These are phyloP conservation scores for Coturnix japonica DNA, from an alignment of 2,113 vertebrate genomes.

Conservation along the genomic window DNA sequence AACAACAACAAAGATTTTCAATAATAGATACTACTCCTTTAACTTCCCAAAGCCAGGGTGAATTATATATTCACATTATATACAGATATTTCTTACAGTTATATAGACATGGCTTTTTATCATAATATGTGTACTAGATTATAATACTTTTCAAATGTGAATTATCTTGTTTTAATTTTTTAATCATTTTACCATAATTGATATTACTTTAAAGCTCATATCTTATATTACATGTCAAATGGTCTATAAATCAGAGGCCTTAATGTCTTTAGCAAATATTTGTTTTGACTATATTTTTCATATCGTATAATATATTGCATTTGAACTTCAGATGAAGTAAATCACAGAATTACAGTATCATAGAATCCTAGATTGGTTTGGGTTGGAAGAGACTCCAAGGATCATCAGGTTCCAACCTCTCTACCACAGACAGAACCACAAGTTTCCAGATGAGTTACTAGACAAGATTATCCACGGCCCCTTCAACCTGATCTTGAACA, in stretches of 20 bases:
- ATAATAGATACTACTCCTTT: not conserved
- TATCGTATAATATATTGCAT: not conserved
- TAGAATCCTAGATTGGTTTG: too few species aligned
- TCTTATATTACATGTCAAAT: not conserved
- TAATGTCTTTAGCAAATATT: not conserved
- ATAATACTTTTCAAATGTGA: not conserved
- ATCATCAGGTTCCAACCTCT: too few species aligned
- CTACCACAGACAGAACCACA: too few species aligned
- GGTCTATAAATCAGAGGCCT: not conserved
- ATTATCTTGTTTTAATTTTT: not conserved
- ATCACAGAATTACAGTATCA: too few species aligned
- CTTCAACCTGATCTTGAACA: too few species aligned
- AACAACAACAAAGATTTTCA: not conserved
- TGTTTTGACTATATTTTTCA: not conserved
- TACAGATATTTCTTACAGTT: not conserved
- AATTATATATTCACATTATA: conserved; percentile 3
- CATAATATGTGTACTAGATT: not conserved
- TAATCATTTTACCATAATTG: not conserved
- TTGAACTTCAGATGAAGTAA: not conserved
- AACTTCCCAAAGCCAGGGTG: not conserved
- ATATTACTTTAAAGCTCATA: not conserved
- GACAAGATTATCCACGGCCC: too few species aligned
- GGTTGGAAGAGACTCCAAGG: too few species aligned
- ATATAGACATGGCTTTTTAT: not conserved
- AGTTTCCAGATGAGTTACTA: too few species aligned